phyloP scores from a whole-genome alignment of 1,140 invertebrate species.

The Eriosoma lanigerum region DNA sequence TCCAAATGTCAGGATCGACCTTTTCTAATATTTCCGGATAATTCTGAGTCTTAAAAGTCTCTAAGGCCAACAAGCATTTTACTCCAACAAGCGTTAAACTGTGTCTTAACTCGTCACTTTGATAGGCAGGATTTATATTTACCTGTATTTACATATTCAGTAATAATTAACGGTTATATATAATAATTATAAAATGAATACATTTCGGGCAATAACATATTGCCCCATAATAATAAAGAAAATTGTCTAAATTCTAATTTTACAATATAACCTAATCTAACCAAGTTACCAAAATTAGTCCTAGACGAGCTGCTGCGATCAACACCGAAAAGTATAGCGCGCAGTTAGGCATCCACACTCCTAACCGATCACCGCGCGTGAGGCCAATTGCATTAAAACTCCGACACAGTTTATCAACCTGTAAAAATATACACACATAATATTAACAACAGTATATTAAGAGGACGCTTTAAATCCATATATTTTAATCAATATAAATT shows the following conservation, averaged over 20 bases:
- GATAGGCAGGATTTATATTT: constrained; percentile 25
- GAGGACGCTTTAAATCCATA: too few species aligned
- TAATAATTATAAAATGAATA: too few species aligned
- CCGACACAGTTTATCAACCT: constrained; percentile 62
- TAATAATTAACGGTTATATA: too few species aligned
- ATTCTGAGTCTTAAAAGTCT: constrained; percentile 68
- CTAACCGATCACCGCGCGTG: neutral
- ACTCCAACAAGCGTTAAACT: neutral
- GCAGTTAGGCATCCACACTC: constrained; percentile 27
- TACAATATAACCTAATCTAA: too few species aligned
- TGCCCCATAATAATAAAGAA: too few species aligned
- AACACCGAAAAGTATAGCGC: neutral
- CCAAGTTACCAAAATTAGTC: constrained; percentile 27
- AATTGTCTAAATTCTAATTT: too few species aligned
- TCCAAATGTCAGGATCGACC: constrained; percentile 53
- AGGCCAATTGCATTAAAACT: constrained; percentile 26
- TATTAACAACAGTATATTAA: too few species aligned
- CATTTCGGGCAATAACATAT: neutral
- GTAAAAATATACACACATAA: neutral
- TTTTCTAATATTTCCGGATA: constrained; percentile 70
- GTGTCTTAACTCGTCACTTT: constrained; percentile 14
- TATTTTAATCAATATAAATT: too few species aligned
- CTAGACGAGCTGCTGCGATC: constrained; percentile 18
- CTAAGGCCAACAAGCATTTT: constrained; percentile 65
- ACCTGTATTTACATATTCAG: constrained; percentile 17